Percentiles rank a stretch among this genome's conserved stretches.
These are phyloP conservation scores for Noctua janthe DNA, from an alignment of 2,888 invertebrate species.

Conservation along the genomic window DNA sequence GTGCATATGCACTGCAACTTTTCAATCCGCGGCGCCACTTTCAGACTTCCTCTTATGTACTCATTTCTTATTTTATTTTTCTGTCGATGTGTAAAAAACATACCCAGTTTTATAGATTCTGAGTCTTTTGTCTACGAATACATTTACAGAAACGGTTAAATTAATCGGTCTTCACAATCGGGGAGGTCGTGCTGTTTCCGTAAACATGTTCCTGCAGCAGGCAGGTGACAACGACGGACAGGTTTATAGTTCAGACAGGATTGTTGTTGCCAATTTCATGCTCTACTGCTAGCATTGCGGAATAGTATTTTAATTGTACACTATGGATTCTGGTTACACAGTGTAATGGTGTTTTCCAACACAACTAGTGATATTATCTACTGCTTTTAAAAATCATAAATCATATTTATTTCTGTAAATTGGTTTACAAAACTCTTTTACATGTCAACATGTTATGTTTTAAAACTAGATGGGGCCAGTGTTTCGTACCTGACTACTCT, in stretches of 20 bases:
- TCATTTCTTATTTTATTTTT: too few relatives aligned
- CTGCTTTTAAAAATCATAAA: not conserved
- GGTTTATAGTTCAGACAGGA: conserved; percentile 50
- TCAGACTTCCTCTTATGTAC: too few relatives aligned
- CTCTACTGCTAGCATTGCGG: not conserved
- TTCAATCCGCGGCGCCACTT: too few relatives aligned
- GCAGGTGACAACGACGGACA: conserved; percentile 54
- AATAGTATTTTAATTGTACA: not conserved
- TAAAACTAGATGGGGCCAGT: too few relatives aligned
- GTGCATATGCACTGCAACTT: too few relatives aligned
- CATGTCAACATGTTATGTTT: too few relatives aligned
- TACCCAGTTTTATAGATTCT: not conserved
- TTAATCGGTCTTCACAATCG: conserved; percentile 9
- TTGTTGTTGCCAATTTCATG: conserved; percentile 52
- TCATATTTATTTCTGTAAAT: too few relatives aligned
- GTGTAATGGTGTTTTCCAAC: not conserved
- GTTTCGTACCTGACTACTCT: too few relatives aligned
- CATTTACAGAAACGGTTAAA: conserved; percentile 28
- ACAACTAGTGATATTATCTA: not conserved
- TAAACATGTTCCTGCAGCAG: conserved; percentile 51
- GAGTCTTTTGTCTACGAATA: conserved; percentile 9
- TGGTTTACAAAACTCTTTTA: too few relatives aligned
- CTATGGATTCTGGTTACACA: not conserved
- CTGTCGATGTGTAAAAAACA: not conserved
- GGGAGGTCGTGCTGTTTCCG: conserved; percentile 45